A percentile compares a stretch with the other conserved stretches of the same genome.
Evolutionary conservation across 2,888 invertebrate genomes (phyloP).

Genomic region (Dimorphilus gyrociliatus): DNA sequence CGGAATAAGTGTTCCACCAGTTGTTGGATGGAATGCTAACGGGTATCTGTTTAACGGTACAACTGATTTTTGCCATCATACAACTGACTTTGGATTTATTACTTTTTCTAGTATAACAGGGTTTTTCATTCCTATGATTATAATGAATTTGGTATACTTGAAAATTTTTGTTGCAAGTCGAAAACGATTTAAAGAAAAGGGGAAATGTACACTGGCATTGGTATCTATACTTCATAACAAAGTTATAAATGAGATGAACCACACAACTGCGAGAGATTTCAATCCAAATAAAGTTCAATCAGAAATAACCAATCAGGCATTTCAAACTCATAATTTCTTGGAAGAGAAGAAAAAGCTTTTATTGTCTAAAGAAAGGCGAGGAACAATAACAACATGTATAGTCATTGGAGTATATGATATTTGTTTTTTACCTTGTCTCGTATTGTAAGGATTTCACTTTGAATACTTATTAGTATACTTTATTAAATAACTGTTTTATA

Average conservation of each 20-base stretch:
- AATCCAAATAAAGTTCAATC: too few relatives aligned
- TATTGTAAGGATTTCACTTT: slow-evolving; percentile 85
- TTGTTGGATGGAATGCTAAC: slow-evolving; percentile 43
- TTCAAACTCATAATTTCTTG: slow-evolving; percentile 32
- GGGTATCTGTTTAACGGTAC: slow-evolving; percentile 14
- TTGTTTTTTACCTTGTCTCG: slow-evolving; percentile 94
- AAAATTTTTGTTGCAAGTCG: slow-evolving; percentile 87
- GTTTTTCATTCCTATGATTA: slow-evolving; percentile 77
- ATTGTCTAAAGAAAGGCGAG: slow-evolving; percentile 75
- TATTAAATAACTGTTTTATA: too few relatives aligned
- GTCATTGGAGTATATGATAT: slow-evolving; percentile 95
- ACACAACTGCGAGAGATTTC: too few relatives aligned
- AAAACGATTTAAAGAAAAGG: slow-evolving; percentile 44
- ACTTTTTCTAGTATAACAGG: slow-evolving; percentile 80
- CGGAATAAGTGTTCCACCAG: slow-evolving; percentile 75
- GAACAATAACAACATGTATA: slow-evolving; percentile 82
- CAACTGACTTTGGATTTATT: slow-evolving; percentile 71
- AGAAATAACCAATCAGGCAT: too few relatives aligned
- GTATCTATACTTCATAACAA: too few relatives aligned
- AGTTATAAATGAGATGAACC: too few relatives aligned
- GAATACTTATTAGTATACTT: too few relatives aligned
- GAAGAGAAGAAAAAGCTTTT: slow-evolving; percentile 49
- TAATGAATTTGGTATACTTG: slow-evolving; percentile 88
- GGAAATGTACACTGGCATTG: slow-evolving; percentile 12
- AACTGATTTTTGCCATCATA: slow-evolving; percentile 43